Evolutionary conservation across 2,113 vertebrate species (phyloP), one percentile per base, ranked within the genome.

Genomic region (Mohoua ochrocephala): DNA sequence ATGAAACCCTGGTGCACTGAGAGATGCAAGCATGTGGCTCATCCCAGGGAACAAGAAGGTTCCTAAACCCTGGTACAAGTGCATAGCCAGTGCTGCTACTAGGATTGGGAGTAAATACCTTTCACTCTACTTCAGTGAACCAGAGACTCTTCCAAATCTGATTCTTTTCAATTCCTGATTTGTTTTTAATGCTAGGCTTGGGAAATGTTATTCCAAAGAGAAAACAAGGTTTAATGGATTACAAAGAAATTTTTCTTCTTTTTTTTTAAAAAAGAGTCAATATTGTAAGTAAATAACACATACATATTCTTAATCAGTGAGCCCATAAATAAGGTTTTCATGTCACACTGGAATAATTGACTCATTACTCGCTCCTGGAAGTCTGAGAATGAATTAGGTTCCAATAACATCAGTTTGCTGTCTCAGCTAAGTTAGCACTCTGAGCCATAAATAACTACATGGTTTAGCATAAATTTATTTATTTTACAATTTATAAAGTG

Each of bases 381-480:
- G 50, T 78, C 91, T 74, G 69, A 94, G 81, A 92, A 96, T 92
- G 78, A 96, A 96, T 96, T 96, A 88, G 65, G 54, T 93, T 92
- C 81, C 91, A 84, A 88, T 92, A 97, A 74, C 71, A 93, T 90
- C 61, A 33, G 61, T 90, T 86, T 97, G 95, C 95, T 97, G 78
- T 84, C 90, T 97, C 96, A 95, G 95, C 94, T 95, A 96, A 91
- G 81, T 94, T 97, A 67, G 27, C 22, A 39, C 33, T 89, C 69
- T 82, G 33, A 74, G 41, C 73, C 89, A 89, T 95, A 95, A 97
- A 96, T 95, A 97, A 94, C 78, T 69, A 73, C 64, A 69, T 61
- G 47, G 44, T 91, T 97, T 94, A 97, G 69, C 97, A 97, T 86
- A 90, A 94, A 90, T 75, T 50, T 94, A 91, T 96, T 96, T 95